Conservation (phyloP, 2,797 vertebrate genomes). For the Hoplostethus mediterraneus region DNA sequence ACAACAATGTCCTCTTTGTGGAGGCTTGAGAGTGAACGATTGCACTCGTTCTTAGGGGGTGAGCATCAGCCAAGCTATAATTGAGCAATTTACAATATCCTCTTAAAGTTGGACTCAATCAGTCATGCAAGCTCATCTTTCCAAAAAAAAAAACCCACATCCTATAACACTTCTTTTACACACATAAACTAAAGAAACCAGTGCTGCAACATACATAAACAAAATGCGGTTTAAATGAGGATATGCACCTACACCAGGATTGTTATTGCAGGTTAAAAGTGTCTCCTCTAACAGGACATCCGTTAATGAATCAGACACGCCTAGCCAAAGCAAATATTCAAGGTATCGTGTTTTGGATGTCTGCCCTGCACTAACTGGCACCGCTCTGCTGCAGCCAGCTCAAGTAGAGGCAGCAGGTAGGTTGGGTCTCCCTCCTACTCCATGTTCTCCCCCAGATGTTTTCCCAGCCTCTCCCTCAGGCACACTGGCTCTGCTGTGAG, state of each 20-base stretch:
- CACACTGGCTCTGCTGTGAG: constrained; percentile 68
- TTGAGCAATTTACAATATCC: constrained; percentile 57
- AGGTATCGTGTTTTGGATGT: constrained; percentile 52
- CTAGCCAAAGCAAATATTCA: constrained; percentile 66
- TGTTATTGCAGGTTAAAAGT: constrained; percentile 58
- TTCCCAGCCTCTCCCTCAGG: constrained; percentile 54
- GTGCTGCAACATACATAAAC: not conserved
- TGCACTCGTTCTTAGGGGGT: constrained; percentile 12
- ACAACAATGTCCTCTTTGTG: constrained; percentile 66
- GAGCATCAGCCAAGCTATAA: constrained; percentile 38
- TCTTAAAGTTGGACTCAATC: constrained; percentile 34
- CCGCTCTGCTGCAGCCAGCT: constrained; percentile 27
- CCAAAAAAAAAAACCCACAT: constrained; percentile 9
- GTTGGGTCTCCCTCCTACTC: constrained; percentile 38
- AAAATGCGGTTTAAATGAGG: constrained; percentile 23
- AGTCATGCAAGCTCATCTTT: constrained; percentile 30
- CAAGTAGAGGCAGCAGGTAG: constrained; percentile 31
- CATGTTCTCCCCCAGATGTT: constrained; percentile 55
- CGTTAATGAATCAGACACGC: constrained; percentile 25
- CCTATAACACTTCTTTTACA: not conserved
- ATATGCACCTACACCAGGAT: constrained; percentile 22
- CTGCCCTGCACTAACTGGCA: constrained; percentile 47
- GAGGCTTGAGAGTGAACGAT: constrained; percentile 34
- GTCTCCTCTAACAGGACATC: constrained; percentile 50
- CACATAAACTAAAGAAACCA: not conserved